These are phyloP conservation scores for Anguilla obscura DNA, from an alignment of 2,797 vertebrate genomes.

Conservation along the genomic window DNA sequence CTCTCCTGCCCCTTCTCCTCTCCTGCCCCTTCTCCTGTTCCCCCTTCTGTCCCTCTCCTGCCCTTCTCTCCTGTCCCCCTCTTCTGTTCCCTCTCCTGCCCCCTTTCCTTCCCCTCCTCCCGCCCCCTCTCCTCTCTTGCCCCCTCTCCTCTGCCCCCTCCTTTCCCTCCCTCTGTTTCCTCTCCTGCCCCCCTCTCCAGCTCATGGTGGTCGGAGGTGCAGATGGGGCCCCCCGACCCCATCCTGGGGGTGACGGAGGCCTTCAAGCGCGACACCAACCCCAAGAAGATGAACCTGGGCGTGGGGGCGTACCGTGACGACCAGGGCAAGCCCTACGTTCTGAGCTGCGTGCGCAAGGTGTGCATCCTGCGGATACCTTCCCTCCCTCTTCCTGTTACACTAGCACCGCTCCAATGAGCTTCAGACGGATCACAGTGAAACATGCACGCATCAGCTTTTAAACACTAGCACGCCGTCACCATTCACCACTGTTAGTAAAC, in stretches of 20 bases:
- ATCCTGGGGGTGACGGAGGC: constrained; percentile 96
- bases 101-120: background rate
- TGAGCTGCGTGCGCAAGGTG: constrained; percentile 93
- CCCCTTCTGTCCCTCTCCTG: background rate
- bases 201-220: constrained; percentile 95
- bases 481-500: too few species aligned
- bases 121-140: background rate
- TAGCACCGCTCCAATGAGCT: too few species aligned
- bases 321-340: constrained; percentile 90
- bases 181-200: constrained; percentile 73
- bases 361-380: too few species aligned
- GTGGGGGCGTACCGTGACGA: constrained; percentile 97
- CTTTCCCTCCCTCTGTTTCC: background rate
- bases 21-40: background rate
- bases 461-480: too few species aligned
- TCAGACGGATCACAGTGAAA: too few species aligned
- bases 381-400: too few species aligned
- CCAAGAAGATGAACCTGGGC: constrained; percentile 98
- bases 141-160: too few species aligned
- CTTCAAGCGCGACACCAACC: constrained; percentile 88
- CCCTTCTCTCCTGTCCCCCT: too few species aligned
- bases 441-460: too few species aligned
- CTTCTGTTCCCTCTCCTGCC: too few species aligned
- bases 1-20: too few species aligned
- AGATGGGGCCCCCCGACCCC: constrained; percentile 97